Base-by-base conservation (phyloP, 2,797 vertebrate species). In the Harpagifer antarcticus region DNA sequence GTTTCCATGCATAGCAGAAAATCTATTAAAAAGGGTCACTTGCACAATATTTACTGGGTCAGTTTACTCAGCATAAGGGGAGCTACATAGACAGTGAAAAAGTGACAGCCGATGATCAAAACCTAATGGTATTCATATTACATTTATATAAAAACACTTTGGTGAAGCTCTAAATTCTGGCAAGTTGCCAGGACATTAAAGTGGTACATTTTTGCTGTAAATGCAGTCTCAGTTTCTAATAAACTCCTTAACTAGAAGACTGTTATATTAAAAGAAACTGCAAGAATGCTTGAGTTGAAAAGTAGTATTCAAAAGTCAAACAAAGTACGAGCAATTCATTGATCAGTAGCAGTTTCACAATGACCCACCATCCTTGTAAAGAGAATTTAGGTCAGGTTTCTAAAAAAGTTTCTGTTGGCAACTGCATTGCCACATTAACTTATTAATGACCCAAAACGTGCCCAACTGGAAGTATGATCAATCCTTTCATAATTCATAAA, bases 401-500 rank as follows among this genome's bases (percentile, higher is more conserved):
- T 37, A 53, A 8, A 70, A 50, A n/a, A 0, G 20, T 54, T 53
- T 44, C 16, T 20, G 17, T 58, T 33, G 11, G 11, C 31, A 42
- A 23, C 2, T 27, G 40, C 20, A 27, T 27, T 23, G 17, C 23
- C 19, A 10, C 4, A 17, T 27, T 12, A 70, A 56, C 23, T 56
- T 11, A 52, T 56, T 14, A 52, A 75, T 31, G 37, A 45, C 31
- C 15, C 45, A 37, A 66, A 72, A 57, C 14, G 43, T 19, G 45
- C 68, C 58, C 4, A 40, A 8, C 44, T 9, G 4, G 1, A 31
- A 40, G n/a, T 27, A 5, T 0, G 2, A 23, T 8, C 33, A 33
- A 33, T 7, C 14, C 20, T 59, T 70, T 56, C 60, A 74, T 23
- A 63, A 54, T 69, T 68, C 10, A 64, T 64, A 5, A 54, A 60